These are phyloP conservation scores for Drosophila aldrichi DNA, from an alignment of 2,888 invertebrate species.

Conservation along the genomic window DNA sequence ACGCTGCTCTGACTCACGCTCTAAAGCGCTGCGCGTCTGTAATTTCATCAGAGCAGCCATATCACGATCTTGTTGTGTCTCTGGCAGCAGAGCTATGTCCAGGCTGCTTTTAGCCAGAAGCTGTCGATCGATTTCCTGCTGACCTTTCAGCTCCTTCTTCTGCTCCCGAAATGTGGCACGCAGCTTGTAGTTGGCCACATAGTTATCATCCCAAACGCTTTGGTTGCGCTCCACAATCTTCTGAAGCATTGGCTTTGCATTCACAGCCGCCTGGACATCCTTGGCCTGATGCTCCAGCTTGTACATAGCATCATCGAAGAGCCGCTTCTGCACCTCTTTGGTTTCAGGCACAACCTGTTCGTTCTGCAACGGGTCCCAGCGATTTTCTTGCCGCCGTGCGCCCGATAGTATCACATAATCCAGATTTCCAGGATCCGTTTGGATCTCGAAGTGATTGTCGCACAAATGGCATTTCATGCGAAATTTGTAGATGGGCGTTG, in stretches of 20 bases:
- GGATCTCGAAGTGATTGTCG: conserved; percentile 98
- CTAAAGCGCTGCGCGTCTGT: conserved; percentile 88
- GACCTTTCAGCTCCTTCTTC: conserved; percentile 91
- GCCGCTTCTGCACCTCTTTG: conserved; percentile 93
- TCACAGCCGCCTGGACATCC: conserved; percentile 90
- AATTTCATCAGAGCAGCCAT: conserved; percentile 91
- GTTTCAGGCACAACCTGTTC: conserved; percentile 97
- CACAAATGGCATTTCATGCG: conserved; percentile 99
- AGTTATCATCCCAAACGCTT: conserved; percentile 95
- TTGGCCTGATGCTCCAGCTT: conserved; percentile 96
- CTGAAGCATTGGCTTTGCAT: conserved; percentile 90
- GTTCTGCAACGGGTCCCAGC: conserved; percentile 99
- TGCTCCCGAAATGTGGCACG: conserved; percentile 91
- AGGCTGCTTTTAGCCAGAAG: conserved; percentile 91
- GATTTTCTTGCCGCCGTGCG: conserved; percentile 97
- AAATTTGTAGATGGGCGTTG: conserved; percentile 98
- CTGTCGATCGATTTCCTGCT: conserved; percentile 89
- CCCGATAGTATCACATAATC: conserved; percentile 98
- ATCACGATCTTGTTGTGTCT: conserved; percentile 92
- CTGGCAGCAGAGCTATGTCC: conserved; percentile 91
- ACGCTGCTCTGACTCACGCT: conserved; percentile 86
- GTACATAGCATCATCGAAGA: conserved; percentile 99
- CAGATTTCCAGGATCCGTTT: conserved; percentile 98
- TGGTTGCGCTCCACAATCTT: conserved; percentile 92
- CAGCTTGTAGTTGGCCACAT: conserved; percentile 94